Base-by-base conservation (phyloP, 2,113 vertebrate species). In the Epinephelus lanceolatus region DNA sequence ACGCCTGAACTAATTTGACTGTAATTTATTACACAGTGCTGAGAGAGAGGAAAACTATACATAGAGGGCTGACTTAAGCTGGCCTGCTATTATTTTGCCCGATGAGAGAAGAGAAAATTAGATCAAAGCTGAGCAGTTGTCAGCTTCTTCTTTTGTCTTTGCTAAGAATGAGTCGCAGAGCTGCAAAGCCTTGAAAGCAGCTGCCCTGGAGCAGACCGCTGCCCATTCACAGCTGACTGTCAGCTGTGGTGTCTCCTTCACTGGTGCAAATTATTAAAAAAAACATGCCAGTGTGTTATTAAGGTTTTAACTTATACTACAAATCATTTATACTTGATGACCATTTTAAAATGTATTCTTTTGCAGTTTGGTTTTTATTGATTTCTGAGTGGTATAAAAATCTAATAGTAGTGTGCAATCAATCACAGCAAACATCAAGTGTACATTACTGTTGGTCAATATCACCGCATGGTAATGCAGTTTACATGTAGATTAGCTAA, bases 121-220 rank as follows among this genome's bases (percentile, higher is more conserved):
- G 76, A 78, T 86, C 67, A 84, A 81, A 81, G 71, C 71, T 21
- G 62, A 77, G 51, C 83, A 84, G 70, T 57, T 88, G 85, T 86
- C 91, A 87, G 69, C 78, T 71, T 80, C 71, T 67, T 63, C 76
- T 81, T 85, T 83, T 92, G 89, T 88, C 77, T 83, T 56, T 57
- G 30, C 13, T 19, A 21, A 45, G 69, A 83, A 78, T 85, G 69
- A 78, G 59, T 55, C 2, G 23, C 71, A 56, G 66, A 69, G 55
- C 72, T 63, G 76, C n/a, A 0, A 63, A 47, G 67, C 19, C 42
- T 78, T 81, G 40, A 59, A 66, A 56, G 72, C 78, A 77, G 87
- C 71, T 79, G 81, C 76, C 66, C 63, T 81, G 70, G 18, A 80
- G 84, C 63, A 73, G 65, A 63, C 45, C 53, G 73, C 81, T 88